Evolutionary conservation across 2,113 vertebrate species (phyloP).

Genomic region (Agapornis roseicollis): DNA sequence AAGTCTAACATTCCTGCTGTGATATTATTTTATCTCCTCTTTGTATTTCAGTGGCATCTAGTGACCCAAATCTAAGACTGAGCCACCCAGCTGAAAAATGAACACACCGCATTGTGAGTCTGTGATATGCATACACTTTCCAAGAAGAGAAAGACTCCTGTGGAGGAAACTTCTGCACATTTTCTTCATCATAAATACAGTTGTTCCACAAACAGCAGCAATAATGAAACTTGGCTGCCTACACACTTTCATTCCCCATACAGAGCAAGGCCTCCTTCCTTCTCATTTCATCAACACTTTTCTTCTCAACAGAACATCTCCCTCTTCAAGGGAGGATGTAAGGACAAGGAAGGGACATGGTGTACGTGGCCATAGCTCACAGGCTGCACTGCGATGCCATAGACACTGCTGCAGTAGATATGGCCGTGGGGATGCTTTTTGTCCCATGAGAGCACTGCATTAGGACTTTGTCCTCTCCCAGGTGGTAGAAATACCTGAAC

Average conservation of each 20-base stretch:
- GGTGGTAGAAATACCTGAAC: background rate
- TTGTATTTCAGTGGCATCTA: conserved; percentile 10
- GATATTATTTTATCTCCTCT: background rate
- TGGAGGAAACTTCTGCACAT: background rate
- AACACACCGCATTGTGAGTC: background rate
- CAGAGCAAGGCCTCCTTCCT: background rate
- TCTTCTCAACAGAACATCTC: background rate
- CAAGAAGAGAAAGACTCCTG: background rate
- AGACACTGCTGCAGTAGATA: rapidly evolving
- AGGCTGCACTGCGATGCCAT: rapidly evolving
- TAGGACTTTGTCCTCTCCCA: background rate
- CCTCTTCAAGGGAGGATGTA: background rate
- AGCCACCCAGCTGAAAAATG: background rate
- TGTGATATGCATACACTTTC: background rate
- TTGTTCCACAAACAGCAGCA: background rate
- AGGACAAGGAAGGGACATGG: background rate
- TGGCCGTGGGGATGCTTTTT: rapidly evolving
- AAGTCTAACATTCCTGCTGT: background rate
- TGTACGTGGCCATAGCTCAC: background rate
- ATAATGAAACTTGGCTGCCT: background rate
- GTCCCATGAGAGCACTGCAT: background rate
- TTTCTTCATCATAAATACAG: background rate
- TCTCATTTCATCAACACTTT: background rate
- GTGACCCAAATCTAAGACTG: conserved; percentile 18
- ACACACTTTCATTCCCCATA: background rate